phyloP scores from a whole-genome alignment of 2,797 vertebrate species.

The Momotus momota region DNA sequence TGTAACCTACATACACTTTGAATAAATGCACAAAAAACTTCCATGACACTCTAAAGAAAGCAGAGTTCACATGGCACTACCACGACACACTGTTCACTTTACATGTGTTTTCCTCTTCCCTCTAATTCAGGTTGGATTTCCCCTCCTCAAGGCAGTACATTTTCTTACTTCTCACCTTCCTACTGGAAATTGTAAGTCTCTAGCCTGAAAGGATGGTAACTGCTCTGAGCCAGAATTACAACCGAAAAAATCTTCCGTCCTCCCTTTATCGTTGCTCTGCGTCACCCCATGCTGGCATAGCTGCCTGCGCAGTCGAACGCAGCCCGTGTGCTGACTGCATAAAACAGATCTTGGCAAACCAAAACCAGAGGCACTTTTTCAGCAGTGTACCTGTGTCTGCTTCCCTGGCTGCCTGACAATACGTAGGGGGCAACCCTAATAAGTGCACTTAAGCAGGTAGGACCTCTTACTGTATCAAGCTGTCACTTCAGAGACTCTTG shows the following conservation, averaged over 20 bases:
- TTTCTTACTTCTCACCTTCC: not conserved
- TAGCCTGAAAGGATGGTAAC: not conserved
- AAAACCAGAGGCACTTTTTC: not conserved
- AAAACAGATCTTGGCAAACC: not conserved
- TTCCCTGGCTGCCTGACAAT: not conserved
- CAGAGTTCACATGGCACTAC: not conserved
- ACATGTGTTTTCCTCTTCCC: not conserved
- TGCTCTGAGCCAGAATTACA: not conserved
- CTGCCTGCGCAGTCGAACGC: not conserved
- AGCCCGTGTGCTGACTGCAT: not conserved
- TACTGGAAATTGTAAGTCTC: not conserved
- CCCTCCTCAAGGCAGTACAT: not conserved
- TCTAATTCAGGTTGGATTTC: not conserved
- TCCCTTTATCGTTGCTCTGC: not conserved
- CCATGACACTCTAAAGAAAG: not conserved
- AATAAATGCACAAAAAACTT: not conserved
- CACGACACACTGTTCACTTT: not conserved
- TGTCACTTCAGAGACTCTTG: not conserved
- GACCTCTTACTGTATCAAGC: not conserved
- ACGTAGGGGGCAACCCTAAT: accelerated
- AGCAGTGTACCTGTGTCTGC: not conserved
- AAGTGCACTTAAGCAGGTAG: not conserved
- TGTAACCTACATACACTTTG: not conserved
- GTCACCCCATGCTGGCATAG: not conserved
- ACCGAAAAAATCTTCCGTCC: not conserved